Conservation (phyloP, 2,113 vertebrate species). For the Lepidothrix coronata region DNA sequence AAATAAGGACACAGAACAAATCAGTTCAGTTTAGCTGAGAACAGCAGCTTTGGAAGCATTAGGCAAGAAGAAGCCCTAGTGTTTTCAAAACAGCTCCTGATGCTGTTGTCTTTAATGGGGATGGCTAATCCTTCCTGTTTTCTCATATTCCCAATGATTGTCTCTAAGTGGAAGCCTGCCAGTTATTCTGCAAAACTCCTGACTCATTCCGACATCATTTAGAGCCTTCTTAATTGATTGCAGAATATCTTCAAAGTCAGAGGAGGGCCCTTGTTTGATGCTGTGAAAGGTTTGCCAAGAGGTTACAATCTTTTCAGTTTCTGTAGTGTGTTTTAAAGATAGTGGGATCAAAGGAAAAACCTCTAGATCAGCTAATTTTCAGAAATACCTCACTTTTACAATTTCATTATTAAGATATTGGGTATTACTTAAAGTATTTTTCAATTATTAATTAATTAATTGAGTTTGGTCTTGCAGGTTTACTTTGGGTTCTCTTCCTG, state of each 20-base stretch:
- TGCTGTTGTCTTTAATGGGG: conserved; percentile 27
- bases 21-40: conserved; percentile 43
- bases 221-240: conserved; percentile 32
- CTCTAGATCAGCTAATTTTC: not conserved
- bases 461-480: not conserved
- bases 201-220: conserved; percentile 23
- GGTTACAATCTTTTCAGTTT: not conserved
- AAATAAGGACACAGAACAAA: conserved; percentile 4
- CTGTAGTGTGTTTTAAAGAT: not conserved
- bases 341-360: not conserved
- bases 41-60: conserved; percentile 34
- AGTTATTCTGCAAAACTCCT: conserved; percentile 50
- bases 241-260: conserved; percentile 38
- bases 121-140: conserved; percentile 19
- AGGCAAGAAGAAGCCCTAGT: not conserved
- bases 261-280: not conserved
- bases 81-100: conserved; percentile 48
- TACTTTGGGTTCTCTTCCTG: not conserved
- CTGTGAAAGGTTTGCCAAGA: conserved; percentile 26
- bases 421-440: not conserved
- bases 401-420: not conserved
- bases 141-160: not conserved
- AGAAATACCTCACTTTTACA: not conserved
- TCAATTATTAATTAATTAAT: not conserved
- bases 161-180: conserved; percentile 18